A percentile compares a stretch with the other conserved stretches of the same genome.
Conservation (phyloP, 1,140 invertebrate species). For the Globodera rostochiensis region DNA sequence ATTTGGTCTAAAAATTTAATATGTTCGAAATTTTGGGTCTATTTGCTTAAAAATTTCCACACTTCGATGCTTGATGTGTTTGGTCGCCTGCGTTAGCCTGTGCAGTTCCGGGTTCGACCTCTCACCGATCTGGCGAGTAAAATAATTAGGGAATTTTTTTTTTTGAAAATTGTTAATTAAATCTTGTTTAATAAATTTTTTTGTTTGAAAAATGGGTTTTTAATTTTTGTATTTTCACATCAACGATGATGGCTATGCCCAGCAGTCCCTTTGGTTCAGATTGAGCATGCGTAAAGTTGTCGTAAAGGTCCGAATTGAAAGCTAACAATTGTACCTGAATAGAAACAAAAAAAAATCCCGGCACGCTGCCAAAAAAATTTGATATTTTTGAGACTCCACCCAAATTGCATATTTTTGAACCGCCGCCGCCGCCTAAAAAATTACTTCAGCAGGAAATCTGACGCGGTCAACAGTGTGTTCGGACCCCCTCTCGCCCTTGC, state of each 20-base stretch:
- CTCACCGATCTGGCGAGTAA: conserved; percentile 54
- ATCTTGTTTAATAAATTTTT: neutral
- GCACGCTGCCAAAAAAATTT: conserved; percentile 65
- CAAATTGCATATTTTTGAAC: too few species aligned
- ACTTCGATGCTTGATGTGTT: conserved; percentile 64
- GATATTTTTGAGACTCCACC: too few species aligned
- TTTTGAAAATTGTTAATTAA: neutral
- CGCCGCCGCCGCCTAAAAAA: too few species aligned
- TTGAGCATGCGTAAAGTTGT: conserved; percentile 88
- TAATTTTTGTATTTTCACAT: conserved; percentile 71
- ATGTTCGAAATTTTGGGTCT: conserved; percentile 30
- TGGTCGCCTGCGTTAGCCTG: conserved; percentile 56
- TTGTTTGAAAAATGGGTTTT: neutral
- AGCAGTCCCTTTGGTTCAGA: conserved; percentile 82
- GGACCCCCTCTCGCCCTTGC: conserved; percentile 81
- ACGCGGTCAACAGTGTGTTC: conserved; percentile 88
- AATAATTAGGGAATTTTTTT: neutral
- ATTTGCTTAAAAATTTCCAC: neutral
- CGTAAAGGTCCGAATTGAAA: conserved; percentile 93
- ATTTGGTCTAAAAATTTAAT: conserved; percentile 41
- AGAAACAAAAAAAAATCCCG: conserved; percentile 16
- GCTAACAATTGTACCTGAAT: conserved; percentile 79
- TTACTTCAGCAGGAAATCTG: conserved; percentile 83
- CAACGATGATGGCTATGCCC: conserved; percentile 87
- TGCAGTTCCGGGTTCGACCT: conserved; percentile 54